phyloP scores from a whole-genome alignment of 2,113 vertebrate genomes.

The Ceratotherium simum region DNA sequence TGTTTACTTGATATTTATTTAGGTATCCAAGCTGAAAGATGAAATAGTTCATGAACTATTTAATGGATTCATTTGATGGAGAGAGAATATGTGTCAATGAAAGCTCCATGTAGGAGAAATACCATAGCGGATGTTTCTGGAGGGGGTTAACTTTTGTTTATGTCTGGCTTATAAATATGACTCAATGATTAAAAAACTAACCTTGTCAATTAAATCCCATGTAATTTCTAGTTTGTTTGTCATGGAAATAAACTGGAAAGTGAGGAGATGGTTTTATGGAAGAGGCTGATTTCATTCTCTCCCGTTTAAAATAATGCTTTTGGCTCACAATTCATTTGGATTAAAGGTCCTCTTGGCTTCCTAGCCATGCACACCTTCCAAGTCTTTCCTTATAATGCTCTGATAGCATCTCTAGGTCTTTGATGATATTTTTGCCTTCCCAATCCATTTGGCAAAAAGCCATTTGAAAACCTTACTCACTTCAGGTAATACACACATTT shows the following conservation, averaged over 20 bases:
- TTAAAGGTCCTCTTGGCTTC: constrained; percentile 31
- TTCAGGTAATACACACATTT: constrained; percentile 6
- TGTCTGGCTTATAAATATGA: background rate
- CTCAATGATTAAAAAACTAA: background rate
- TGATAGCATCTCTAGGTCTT: constrained; percentile 59
- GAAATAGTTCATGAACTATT: background rate
- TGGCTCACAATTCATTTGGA: constrained; percentile 48
- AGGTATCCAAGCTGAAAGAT: background rate
- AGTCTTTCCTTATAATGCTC: constrained; percentile 49
- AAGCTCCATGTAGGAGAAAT: background rate
- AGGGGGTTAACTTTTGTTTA: constrained; percentile 1
- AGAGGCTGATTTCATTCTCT: constrained; percentile 27
- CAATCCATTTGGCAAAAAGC: constrained; percentile 51
- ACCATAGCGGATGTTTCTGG: background rate
- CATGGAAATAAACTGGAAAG: constrained; percentile 24
- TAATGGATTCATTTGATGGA: background rate
- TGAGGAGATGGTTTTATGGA: background rate
- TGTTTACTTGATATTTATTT: constrained; percentile 31
- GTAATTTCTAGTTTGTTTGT: constrained; percentile 4
- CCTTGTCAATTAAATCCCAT: background rate
- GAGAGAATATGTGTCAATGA: background rate
- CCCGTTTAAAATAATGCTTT: background rate
- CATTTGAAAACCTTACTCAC: constrained; percentile 28
- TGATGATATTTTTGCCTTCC: constrained; percentile 61
- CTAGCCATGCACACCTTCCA: background rate